A percentile compares a stretch with the other conserved stretches of the same genome.
Conservation (phyloP, 2,113 vertebrate genomes). For the Heteronetta atricapilla region DNA sequence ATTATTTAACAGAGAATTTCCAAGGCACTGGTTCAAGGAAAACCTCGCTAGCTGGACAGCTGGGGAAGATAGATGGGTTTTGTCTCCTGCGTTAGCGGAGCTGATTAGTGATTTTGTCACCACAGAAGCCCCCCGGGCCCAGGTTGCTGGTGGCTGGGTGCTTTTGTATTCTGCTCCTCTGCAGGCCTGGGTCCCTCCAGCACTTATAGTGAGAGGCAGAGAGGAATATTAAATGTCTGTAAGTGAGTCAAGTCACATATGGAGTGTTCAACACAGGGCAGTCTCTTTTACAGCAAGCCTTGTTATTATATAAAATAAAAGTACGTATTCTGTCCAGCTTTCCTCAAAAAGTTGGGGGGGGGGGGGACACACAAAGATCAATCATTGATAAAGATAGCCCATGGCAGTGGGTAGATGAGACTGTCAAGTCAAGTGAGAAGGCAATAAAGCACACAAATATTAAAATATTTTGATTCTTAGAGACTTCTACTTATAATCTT, state of each 20-base stretch:
- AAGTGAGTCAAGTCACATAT: not conserved
- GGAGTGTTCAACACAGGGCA: not conserved
- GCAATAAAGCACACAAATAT: not conserved
- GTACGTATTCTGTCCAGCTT: not conserved
- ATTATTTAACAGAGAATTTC: not conserved
- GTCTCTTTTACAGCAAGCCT: not conserved
- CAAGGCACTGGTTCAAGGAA: not conserved
- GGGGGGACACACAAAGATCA: not conserved
- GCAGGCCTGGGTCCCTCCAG: not conserved
- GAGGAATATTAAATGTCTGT: not conserved
- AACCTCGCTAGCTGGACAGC: not conserved
- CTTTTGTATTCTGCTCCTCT: slow-evolving; percentile 1
- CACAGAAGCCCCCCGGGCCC: not conserved
- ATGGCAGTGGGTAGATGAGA: not conserved
- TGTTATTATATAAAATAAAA: not conserved
- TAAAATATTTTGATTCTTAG: not conserved
- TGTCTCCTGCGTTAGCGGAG: not conserved
- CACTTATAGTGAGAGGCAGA: not conserved
- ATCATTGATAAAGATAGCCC: not conserved
- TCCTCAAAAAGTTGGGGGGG: not conserved
- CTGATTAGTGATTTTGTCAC: not conserved
- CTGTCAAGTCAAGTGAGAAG: not conserved
- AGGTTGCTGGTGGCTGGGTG: not conserved
- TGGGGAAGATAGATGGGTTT: not conserved
- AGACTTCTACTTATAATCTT: not conserved